Evolutionary conservation across 2,888 invertebrate species (phyloP).

Genomic region (Harpalus rufipes): DNA sequence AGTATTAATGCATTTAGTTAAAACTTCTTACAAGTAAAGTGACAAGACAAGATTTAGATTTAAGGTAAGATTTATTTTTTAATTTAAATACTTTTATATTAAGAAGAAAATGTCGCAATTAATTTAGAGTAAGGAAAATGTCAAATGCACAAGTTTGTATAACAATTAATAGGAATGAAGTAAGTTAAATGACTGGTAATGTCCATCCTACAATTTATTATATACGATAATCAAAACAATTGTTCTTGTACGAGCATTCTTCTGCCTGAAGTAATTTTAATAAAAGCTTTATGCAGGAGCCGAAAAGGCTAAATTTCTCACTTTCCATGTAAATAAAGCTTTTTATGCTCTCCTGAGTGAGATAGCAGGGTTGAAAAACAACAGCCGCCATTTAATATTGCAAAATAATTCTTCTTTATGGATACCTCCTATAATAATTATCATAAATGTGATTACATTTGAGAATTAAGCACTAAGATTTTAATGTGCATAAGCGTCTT

Average conservation of each 20-base stretch:
- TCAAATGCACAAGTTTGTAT: conserved; percentile 64
- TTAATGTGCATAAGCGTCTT: conserved; percentile 52
- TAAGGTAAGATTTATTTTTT: conserved; percentile 55
- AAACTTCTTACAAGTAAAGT: conserved; percentile 13
- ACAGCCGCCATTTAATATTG: conserved; percentile 34
- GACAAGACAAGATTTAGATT: conserved; percentile 35
- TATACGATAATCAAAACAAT: conserved; percentile 66
- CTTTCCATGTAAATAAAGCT: conserved; percentile 34
- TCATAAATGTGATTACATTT: conserved; percentile 64
- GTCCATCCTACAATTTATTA: conserved; percentile 63
- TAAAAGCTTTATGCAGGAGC: conserved; percentile 52
- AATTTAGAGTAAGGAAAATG: conserved; percentile 62
- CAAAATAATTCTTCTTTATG: conserved; percentile 59
- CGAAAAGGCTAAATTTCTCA: conserved; percentile 28
- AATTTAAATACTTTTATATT: conserved; percentile 56
- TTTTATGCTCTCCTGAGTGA: conserved; percentile 39
- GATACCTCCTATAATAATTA: conserved; percentile 64
- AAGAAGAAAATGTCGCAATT: conserved; percentile 46
- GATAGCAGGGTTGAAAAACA: conserved; percentile 33
- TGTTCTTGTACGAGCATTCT: conserved; percentile 56
- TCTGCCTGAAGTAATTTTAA: conserved; percentile 45
- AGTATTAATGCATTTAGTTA: conserved; percentile 45
- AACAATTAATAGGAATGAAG: conserved; percentile 51
- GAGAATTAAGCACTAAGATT: conserved; percentile 59
- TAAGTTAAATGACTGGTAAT: conserved; percentile 62